These are phyloP conservation scores for Corythornis cristatus DNA, from an alignment of 2,113 vertebrate genomes.

Conservation along the genomic window DNA sequence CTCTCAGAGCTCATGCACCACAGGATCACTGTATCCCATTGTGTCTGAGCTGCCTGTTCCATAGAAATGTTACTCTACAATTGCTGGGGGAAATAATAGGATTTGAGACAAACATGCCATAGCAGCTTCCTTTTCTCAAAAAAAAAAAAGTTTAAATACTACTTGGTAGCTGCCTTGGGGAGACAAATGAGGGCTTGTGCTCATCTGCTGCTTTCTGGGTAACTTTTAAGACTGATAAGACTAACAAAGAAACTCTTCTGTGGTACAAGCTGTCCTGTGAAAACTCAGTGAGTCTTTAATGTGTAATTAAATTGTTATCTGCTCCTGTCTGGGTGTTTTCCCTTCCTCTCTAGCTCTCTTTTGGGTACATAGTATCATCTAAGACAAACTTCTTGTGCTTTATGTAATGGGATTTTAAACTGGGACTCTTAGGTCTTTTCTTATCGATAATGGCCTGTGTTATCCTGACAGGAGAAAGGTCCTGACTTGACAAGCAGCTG, in stretches of 20 bases:
- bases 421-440: not conserved
- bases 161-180: not conserved
- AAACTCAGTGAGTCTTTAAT: not conserved
- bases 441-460: not conserved
- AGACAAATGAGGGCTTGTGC: not conserved
- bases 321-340: not conserved
- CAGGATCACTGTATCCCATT: not conserved
- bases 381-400: not conserved
- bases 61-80: not conserved
- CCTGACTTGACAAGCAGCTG: accelerated
- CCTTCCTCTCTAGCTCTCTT: not conserved
- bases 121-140: not conserved
- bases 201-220: not conserved
- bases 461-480: not conserved
- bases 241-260: not conserved
- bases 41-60: not conserved
- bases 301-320: not conserved
- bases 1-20: not conserved
- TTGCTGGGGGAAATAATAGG: not conserved
- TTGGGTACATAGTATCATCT: not conserved
- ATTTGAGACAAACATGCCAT: not conserved
- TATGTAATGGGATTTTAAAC: not conserved
- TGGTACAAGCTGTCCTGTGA: not conserved
- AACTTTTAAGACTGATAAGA: not conserved
- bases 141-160: not conserved